Percentiles rank a stretch among this genome's conserved stretches.
Conservation (phyloP, 2,888 invertebrate genomes). For the Ganaspis brasiliensis region DNA sequence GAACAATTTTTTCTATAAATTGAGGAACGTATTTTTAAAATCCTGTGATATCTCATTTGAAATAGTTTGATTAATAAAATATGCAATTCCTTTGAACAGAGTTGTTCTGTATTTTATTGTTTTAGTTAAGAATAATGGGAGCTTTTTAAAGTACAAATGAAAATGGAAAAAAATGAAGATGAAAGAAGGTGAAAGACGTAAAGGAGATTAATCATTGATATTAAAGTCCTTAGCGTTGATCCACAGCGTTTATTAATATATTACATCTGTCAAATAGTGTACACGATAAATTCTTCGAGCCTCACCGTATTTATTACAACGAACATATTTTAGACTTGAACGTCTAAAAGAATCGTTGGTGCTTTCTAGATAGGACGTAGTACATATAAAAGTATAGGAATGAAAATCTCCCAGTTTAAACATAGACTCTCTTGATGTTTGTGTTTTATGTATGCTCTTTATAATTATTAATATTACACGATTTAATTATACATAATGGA, state of each 20-base stretch:
- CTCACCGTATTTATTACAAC: conserved; percentile 14
- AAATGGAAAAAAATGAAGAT: no score
- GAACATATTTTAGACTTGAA: conserved; percentile 3
- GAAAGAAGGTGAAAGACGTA: background rate
- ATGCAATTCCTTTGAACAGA: no score
- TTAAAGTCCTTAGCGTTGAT: conserved; percentile 38
- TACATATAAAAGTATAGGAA: conserved; percentile 31
- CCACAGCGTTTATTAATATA: conserved; percentile 54
- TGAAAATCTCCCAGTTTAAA: conserved; percentile 16
- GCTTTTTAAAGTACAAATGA: no score
- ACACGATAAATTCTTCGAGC: conserved; percentile 40
- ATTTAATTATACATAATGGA: conserved; percentile 28
- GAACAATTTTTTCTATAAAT: no score
- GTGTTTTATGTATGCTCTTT: conserved; percentile 18
- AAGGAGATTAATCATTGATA: conserved; percentile 18
- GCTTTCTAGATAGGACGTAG: conserved; percentile 24
- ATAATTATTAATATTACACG: background rate
- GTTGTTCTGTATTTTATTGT: no score
- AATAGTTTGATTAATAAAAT: no score
- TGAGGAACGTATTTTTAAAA: no score
- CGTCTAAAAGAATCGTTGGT: conserved; percentile 23
- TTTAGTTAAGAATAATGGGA: no score
- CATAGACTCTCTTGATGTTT: conserved; percentile 31
- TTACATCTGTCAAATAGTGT: conserved; percentile 54
- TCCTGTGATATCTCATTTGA: no score